A percentile compares a stretch with the other conserved stretches of the same genome.
Evolutionary conservation across 2,113 vertebrate species (phyloP).

Genomic region (Rhinolophus sinicus): DNA sequence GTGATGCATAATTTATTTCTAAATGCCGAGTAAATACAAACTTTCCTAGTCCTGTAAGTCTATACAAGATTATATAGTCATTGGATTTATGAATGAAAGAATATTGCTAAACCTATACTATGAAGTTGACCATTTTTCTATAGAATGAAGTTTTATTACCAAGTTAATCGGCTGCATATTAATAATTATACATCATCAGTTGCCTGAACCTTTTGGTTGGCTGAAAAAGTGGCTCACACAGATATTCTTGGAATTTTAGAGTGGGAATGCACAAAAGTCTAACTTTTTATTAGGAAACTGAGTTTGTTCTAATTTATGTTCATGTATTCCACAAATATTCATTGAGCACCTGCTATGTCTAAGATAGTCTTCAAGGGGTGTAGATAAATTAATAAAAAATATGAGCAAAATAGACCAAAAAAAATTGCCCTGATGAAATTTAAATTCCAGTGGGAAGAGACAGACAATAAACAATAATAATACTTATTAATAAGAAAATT

Average conservation of each 20-base stretch:
- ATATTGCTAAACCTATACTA: not conserved
- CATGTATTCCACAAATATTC: not conserved
- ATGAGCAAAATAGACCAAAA: not conserved
- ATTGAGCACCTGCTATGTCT: not conserved
- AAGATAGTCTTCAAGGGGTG: not conserved
- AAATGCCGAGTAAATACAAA: conserved; percentile 22
- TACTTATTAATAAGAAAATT: not conserved
- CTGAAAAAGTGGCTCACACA: not conserved
- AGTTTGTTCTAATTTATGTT: not conserved
- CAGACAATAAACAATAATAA: conserved; percentile 33
- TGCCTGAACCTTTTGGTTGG: not conserved
- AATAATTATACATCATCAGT: conserved; percentile 29
- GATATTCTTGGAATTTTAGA: conserved; percentile 47
- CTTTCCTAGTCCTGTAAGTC: not conserved
- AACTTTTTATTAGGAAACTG: conserved; percentile 6
- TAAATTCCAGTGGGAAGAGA: not conserved
- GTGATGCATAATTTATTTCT: not conserved
- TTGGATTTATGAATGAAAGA: conserved; percentile 29
- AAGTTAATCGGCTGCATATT: conserved; percentile 35
- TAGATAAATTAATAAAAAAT: not conserved
- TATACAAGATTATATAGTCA: not conserved
- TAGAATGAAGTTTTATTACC: not conserved
- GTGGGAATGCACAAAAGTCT: not conserved
- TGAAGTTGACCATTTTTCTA: conserved; percentile 20
- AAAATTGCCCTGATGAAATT: not conserved